Percentiles rank a stretch among this genome's conserved stretches.
Evolutionary conservation across 2,113 vertebrate species (phyloP).

Genomic region (Poeciliopsis occidentalis): DNA sequence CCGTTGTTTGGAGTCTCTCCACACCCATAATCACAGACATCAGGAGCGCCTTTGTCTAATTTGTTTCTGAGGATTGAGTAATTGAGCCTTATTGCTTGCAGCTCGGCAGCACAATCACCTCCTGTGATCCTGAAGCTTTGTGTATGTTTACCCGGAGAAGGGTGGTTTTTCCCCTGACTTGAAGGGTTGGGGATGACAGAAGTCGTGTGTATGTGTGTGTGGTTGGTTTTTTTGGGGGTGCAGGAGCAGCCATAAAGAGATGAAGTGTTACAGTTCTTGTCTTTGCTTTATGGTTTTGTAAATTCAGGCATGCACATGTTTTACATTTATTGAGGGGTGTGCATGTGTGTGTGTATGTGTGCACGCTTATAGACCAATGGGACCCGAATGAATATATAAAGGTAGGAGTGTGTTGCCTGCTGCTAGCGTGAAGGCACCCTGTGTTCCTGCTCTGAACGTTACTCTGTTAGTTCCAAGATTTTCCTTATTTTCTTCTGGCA

Average conservation of each 20-base stretch:
- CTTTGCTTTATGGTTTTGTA: constrained; percentile 14
- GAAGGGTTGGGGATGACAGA: constrained; percentile 31
- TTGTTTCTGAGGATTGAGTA: constrained; percentile 66
- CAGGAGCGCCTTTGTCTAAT: constrained; percentile 58
- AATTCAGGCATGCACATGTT: constrained; percentile 25
- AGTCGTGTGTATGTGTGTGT: constrained; percentile 33
- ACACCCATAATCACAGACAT: constrained; percentile 40
- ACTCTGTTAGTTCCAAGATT: constrained; percentile 75
- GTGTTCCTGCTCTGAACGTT: constrained; percentile 73
- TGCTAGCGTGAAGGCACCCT: constrained; percentile 46
- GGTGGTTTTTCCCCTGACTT: constrained; percentile 21
- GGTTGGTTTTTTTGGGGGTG: neutral
- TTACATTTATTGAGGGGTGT: constrained; percentile 22
- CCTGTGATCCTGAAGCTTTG: constrained; percentile 52
- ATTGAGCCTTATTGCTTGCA: constrained; percentile 62
- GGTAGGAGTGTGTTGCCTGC: constrained; percentile 62
- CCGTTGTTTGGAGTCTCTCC: constrained; percentile 17
- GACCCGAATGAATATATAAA: constrained; percentile 47
- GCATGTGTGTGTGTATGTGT: neutral
- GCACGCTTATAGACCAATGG: neutral
- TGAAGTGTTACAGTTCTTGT: constrained; percentile 38
- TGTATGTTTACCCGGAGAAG: neutral
- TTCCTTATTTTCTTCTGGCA: constrained; percentile 74
- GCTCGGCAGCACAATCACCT: constrained; percentile 62
- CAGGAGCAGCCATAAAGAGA: constrained; percentile 32